Percentiles rank a stretch among this genome's conserved stretches.
Evolutionary conservation across 1,140 invertebrate species (phyloP).

Genomic region (Armadillidium nasatum): DNA sequence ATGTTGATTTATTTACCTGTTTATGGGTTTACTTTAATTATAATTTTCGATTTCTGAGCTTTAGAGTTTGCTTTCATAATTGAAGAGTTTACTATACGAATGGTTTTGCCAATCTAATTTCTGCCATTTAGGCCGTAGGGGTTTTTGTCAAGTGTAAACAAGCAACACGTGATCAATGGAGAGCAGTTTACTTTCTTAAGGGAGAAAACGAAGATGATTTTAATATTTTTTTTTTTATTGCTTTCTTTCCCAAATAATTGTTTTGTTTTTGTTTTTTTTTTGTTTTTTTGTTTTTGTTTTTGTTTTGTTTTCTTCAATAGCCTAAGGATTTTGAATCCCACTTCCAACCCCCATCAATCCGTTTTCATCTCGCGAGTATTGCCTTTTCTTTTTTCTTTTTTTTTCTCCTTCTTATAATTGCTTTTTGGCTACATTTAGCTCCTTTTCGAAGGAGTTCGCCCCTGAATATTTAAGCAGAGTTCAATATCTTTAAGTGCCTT

Average conservation of each 20-base stretch:
- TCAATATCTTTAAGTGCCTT: slow-evolving; percentile 13
- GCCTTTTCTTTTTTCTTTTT: background rate
- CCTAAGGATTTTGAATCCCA: background rate
- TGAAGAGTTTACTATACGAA: too few relatives aligned
- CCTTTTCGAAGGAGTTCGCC: background rate
- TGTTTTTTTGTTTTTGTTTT: background rate
- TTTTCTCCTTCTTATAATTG: background rate
- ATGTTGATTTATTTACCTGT: too few relatives aligned
- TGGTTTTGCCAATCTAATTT: too few relatives aligned
- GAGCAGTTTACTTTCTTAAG: too few relatives aligned
- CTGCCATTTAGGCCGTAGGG: too few relatives aligned
- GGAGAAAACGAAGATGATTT: too few relatives aligned
- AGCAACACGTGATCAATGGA: too few relatives aligned
- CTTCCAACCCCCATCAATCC: background rate
- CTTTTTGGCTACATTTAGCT: slow-evolving; percentile 3
- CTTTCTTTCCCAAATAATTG: background rate
- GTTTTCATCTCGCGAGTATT: background rate
- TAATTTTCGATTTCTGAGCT: too few relatives aligned
- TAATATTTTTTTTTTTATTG: too few relatives aligned
- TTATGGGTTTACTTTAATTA: too few relatives aligned
- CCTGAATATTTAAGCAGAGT: slow-evolving; percentile 10
- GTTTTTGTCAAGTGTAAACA: too few relatives aligned
- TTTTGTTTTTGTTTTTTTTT: background rate
- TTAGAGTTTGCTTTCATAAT: too few relatives aligned
- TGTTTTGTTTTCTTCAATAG: background rate